Conservation (phyloP, 2,888 invertebrate species). For the Agriopis leucophaearia region DNA sequence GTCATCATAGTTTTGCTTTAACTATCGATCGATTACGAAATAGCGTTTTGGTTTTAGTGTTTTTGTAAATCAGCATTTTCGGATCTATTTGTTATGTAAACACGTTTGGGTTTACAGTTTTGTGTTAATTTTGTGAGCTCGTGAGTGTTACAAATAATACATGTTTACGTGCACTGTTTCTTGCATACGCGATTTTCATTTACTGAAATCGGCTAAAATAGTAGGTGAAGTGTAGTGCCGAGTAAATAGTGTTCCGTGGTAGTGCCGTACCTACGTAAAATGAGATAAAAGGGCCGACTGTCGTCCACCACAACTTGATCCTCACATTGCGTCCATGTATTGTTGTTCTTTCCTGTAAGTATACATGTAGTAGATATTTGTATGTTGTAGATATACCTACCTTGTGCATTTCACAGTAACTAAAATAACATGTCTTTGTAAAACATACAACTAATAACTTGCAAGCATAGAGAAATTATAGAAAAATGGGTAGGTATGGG, state of each 20-base stretch:
- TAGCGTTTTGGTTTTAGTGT: conserved; percentile 65
- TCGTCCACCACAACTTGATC: conserved; percentile 55
- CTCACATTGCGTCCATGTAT: conserved; percentile 82
- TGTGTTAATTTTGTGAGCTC: conserved; percentile 45
- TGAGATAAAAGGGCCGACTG: conserved; percentile 61
- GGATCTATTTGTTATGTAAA: conserved; percentile 45
- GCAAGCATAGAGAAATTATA: neutral
- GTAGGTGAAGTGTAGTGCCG: conserved; percentile 38
- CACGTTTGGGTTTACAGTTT: conserved; percentile 45
- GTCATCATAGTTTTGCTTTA: conserved; percentile 78
- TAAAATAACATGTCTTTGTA: neutral
- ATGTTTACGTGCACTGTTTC: conserved; percentile 65
- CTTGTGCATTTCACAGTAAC: neutral
- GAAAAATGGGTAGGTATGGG: too few species aligned
- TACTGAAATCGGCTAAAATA: conserved; percentile 53
- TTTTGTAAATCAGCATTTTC: conserved; percentile 47
- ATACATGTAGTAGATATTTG: conserved; percentile 25
- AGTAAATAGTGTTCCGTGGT: too few species aligned
- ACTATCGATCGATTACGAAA: conserved; percentile 86
- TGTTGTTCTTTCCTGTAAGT: conserved; percentile 86
- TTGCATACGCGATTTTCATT: conserved; percentile 55
- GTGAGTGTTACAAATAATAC: conserved; percentile 56
- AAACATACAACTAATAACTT: neutral
- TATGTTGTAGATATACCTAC: neutral
- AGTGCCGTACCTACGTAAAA: conserved; percentile 54